A percentile compares a stretch with the other conserved stretches of the same genome.
Evolutionary conservation across 2,888 invertebrate species (phyloP).

Genomic region (Netelia fuscicornis): DNA sequence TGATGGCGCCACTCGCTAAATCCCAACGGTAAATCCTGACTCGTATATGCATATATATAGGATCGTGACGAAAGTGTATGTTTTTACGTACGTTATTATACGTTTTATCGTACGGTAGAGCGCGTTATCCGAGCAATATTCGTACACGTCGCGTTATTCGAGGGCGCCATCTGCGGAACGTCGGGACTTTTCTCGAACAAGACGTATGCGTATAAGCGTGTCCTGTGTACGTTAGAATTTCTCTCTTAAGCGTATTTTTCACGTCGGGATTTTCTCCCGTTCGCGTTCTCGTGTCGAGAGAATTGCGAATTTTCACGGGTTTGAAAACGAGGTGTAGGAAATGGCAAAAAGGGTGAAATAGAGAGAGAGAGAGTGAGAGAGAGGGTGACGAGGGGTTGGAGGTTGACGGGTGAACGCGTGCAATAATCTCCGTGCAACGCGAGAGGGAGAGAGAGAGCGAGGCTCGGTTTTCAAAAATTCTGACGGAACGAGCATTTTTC

Average conservation of each 20-base stretch:
- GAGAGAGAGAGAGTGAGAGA: background rate
- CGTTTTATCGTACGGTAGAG: background rate
- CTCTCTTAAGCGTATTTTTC: background rate
- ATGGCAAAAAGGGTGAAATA: background rate
- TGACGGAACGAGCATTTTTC: background rate
- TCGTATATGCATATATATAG: background rate
- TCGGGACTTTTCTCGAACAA: background rate
- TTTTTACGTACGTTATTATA: background rate
- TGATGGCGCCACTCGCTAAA: background rate
- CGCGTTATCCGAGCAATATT: background rate
- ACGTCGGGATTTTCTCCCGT: background rate
- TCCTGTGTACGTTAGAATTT: background rate
- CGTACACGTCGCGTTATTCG: background rate
- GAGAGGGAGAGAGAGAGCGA: slow-evolving; percentile 19
- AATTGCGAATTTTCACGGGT: background rate
- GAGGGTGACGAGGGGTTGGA: slow-evolving; percentile 10
- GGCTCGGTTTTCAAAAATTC: slow-evolving; percentile 18
- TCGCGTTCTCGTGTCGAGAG: background rate
- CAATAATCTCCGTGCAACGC: slow-evolving; percentile 77
- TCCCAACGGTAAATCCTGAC: background rate
- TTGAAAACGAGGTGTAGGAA: background rate
- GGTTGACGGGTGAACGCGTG: slow-evolving; percentile 76
- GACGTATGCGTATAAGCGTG: background rate
- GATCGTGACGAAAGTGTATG: background rate
- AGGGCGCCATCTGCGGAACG: background rate